Base-by-base conservation (phyloP, 2,113 vertebrate genomes). In the human region DNA sequence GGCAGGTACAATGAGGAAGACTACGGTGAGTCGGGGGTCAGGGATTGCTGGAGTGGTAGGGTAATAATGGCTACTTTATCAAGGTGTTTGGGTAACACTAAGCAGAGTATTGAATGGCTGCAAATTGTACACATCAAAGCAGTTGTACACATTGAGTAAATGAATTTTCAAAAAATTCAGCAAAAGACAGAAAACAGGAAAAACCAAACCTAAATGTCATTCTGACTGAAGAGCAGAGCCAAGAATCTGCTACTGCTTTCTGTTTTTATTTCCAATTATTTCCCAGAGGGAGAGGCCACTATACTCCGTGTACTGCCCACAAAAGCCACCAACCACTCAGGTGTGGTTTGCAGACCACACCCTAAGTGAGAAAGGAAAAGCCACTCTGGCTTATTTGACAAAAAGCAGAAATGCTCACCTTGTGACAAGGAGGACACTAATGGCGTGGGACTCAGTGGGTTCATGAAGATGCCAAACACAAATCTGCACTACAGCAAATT, bases 131-230 rank as follows among this genome's bases (percentile, higher is more conserved):
- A 22, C n/a, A 80, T 11, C 48, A 91, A 61, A 93, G 73, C 61
- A 30, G 30, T 32, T 14, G 61, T 32, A 6, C 27, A 12, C 55
- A 94, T 22, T 78, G 20, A 61, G 70, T 8, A 68, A 50, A 87
- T 30, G 13, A 22, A 66, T 50, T 94, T 92, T 52, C 50, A 66
- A 79, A 90, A 89, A 95, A 90, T 68, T 79, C 45, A 95, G 35
- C 1, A 3, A 88, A 59, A 61, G n/a, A 23, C 27, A 90, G 68
- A 57, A 90, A 90, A 76, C 4, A 8, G 61, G 55, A 68, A 38
- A 83, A 95, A 48, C 11, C 10, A 30, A 89, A 61, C 6, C 8
- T 81, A 93, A 94, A 78, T 40, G 18, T 79, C 80, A 66, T 52
- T 86, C 48, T 50, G 12, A 57, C 50, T 12, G 20, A 85, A 48